These are phyloP conservation scores for Pyxicephalus adspersus DNA, from an alignment of 2,113 vertebrate genomes.

Conservation along the genomic window DNA sequence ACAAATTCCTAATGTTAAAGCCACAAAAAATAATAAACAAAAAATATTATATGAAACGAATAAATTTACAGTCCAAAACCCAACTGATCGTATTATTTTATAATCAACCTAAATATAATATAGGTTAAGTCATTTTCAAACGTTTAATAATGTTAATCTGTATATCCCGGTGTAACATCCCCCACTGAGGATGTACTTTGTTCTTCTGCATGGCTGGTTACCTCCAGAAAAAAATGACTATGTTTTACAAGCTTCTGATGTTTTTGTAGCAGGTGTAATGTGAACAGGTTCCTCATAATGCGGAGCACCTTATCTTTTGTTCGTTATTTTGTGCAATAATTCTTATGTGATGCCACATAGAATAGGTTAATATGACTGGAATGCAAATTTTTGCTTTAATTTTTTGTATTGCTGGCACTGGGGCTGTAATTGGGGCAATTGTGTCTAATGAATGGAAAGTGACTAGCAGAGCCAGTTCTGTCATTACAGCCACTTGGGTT, in stretches of 20 bases:
- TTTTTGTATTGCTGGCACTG: constrained; percentile 82
- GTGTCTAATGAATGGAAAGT: constrained; percentile 91
- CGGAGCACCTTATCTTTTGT: constrained; percentile 58
- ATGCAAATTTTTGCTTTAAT: constrained; percentile 86
- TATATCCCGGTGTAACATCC: neutral
- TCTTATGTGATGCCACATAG: neutral
- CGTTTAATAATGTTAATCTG: neutral
- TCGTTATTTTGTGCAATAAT: constrained; percentile 20
- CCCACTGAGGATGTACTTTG: constrained; percentile 35
- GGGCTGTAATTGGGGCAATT: constrained; percentile 82
- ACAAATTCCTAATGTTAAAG: neutral
- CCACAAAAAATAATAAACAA: neutral
- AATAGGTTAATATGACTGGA: constrained; percentile 73
- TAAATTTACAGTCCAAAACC: neutral
- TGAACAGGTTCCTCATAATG: constrained; percentile 64
- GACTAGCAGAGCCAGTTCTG: constrained; percentile 88
- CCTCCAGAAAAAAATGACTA: constrained; percentile 61
- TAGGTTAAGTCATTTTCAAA: neutral
- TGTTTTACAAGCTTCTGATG: constrained; percentile 63
- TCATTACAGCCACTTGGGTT: constrained; percentile 94
- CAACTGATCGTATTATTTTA: too few species aligned
- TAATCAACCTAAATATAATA: neutral
- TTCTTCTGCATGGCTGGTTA: constrained; percentile 37
- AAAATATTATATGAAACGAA: neutral
- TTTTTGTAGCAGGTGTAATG: constrained; percentile 59